These are phyloP conservation scores for Aurelia sp. DNA, from an alignment of 30 jellyfish, hydroid and myxozoan species.

Conservation along the genomic window DNA sequence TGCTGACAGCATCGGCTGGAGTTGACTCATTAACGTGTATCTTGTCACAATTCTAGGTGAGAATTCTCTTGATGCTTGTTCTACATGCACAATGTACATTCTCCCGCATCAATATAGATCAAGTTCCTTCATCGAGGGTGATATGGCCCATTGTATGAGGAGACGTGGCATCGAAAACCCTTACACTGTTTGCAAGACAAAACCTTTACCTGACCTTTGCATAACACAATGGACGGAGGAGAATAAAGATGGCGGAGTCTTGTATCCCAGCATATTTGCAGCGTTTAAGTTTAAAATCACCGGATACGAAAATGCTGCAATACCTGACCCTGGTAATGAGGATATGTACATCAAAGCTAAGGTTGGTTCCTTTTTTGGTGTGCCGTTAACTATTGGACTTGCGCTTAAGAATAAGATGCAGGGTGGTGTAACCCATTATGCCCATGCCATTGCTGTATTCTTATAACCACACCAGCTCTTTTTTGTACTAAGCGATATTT, in stretches of 20 bases:
- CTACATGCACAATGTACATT: neutral
- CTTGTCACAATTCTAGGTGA: neutral
- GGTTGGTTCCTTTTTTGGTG: too few relatives aligned
- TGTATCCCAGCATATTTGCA: neutral
- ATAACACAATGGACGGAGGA: neutral
- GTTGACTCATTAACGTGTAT: neutral
- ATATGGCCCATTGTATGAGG: neutral
- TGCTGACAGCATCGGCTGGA: too few relatives aligned
- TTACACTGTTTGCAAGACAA: neutral
- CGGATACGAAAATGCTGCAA: neutral
- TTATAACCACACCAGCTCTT: too few relatives aligned
- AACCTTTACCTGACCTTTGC: neutral
- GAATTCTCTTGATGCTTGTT: neutral
- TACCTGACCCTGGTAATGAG: conserved; percentile 1
- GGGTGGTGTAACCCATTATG: too few relatives aligned
- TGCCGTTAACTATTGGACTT: too few relatives aligned
- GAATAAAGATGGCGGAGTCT: neutral
- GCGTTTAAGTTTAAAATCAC: neutral
- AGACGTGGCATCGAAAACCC: neutral
- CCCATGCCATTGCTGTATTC: too few relatives aligned
- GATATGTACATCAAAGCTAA: too few relatives aligned
- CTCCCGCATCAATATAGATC: neutral
- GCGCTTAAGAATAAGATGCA: too few relatives aligned
- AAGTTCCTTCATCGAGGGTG: neutral
- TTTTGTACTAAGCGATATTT: too few relatives aligned